These are phyloP conservation scores for Cricetomys ansorgei DNA, from an alignment of 2,113 vertebrate genomes.

Conservation along the genomic window DNA sequence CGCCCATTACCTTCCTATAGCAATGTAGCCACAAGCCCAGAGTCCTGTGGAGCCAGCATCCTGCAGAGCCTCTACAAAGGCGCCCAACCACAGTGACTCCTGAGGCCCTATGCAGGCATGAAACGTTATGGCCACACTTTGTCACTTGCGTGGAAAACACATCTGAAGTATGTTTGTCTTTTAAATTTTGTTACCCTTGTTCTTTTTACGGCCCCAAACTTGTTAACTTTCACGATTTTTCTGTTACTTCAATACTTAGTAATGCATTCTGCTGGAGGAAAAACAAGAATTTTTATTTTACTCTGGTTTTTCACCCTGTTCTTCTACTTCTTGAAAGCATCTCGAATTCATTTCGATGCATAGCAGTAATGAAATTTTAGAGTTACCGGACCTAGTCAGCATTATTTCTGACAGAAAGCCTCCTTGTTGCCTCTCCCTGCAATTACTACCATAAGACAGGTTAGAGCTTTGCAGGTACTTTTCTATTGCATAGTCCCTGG, in stretches of 20 bases:
- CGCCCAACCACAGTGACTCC: not conserved
- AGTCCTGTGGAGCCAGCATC: not conserved
- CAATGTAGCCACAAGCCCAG: not conserved
- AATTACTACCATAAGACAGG: not conserved
- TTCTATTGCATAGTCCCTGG: not conserved
- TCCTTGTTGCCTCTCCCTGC: not conserved
- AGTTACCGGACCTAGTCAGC: conserved; percentile 19
- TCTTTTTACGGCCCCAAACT: conserved; percentile 27
- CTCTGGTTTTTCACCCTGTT: conserved; percentile 51
- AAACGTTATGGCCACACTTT: conserved; percentile 17
- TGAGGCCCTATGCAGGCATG: not conserved
- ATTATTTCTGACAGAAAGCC: not conserved
- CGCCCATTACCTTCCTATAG: not conserved
- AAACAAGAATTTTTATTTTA: conserved; percentile 24
- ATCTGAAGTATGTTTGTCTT: conserved; percentile 44
- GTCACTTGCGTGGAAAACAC: conserved; percentile 25
- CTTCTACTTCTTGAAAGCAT: conserved; percentile 53
- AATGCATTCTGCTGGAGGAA: conserved; percentile 27
- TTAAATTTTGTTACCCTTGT: conserved; percentile 33
- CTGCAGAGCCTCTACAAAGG: not conserved
- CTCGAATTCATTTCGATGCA: conserved; percentile 69
- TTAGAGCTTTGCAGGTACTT: conserved; percentile 20
- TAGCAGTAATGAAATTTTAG: conserved; percentile 55
- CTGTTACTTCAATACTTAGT: conserved; percentile 44
- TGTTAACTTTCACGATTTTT: conserved; percentile 51